Evolutionary conservation across 2,113 vertebrate genomes (phyloP).

Genomic region (Tupaia tana): DNA sequence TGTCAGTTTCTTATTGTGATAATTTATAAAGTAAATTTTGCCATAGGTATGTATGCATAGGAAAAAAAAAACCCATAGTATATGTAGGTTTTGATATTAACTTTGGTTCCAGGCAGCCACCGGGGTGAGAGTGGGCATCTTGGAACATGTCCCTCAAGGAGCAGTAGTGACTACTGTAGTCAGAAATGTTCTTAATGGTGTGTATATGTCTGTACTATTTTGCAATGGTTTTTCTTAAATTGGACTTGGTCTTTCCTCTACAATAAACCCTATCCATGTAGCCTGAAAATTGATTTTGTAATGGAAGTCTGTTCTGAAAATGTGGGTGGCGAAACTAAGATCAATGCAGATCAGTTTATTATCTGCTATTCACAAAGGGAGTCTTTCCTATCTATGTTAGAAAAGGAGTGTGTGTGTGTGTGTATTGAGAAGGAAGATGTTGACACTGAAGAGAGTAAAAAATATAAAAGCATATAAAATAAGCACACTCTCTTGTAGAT

Average conservation of each 20-base stretch:
- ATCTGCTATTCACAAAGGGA: conserved; percentile 28
- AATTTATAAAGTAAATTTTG: too few species aligned
- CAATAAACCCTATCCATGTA: conserved; percentile 10
- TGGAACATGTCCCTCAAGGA: too few species aligned
- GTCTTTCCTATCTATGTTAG: background rate
- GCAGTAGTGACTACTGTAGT: background rate
- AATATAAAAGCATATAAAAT: conserved; percentile 34
- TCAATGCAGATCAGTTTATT: conserved; percentile 15
- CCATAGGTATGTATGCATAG: too few species aligned
- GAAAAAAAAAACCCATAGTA: too few species aligned
- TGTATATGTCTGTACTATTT: background rate
- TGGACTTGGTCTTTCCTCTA: conserved; percentile 51
- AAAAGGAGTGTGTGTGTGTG: background rate
- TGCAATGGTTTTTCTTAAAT: conserved; percentile 27
- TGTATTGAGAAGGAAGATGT: background rate
- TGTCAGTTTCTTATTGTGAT: too few species aligned
- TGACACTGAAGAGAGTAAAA: conserved; percentile 19
- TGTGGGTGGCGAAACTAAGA: background rate
- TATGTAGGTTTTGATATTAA: too few species aligned
- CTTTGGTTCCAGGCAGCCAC: too few species aligned
- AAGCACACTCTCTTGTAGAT: background rate
- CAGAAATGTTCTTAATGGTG: conserved; percentile 35
- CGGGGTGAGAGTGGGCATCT: too few species aligned
- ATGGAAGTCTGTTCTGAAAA: conserved; percentile 42
- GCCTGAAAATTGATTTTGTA: conserved; percentile 55